A percentile compares a stretch with the other conserved stretches of the same genome.
phyloP scores from a whole-genome alignment of 2,113 vertebrate genomes.

The Pterophyllum scalare region DNA sequence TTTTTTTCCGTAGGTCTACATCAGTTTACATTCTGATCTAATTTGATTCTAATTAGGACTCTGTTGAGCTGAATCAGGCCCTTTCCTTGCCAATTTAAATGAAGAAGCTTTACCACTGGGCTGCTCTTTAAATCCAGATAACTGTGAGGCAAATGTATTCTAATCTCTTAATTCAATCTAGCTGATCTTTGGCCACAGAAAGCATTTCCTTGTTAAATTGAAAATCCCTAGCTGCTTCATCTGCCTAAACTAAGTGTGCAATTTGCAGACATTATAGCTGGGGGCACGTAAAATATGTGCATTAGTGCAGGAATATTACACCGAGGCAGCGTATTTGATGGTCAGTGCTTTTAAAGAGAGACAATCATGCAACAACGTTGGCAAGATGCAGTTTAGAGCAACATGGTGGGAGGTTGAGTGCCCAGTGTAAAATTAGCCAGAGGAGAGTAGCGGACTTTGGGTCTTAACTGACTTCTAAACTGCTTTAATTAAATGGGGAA shows the following conservation, averaged over 20 bases:
- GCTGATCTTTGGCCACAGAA: conserved; percentile 78
- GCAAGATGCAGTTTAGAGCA: conserved; percentile 70
- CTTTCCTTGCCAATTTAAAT: conserved; percentile 57
- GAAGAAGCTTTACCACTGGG: conserved; percentile 58
- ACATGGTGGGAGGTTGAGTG: conserved; percentile 50
- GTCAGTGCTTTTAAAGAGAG: conserved; percentile 11
- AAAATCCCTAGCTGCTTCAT: conserved; percentile 73
- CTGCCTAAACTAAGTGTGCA: conserved; percentile 76
- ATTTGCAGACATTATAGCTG: conserved; percentile 78
- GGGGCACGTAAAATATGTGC: conserved; percentile 42
- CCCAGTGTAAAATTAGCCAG: conserved; percentile 66
- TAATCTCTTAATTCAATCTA: conserved; percentile 81
- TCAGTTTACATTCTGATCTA: conserved; percentile 38
- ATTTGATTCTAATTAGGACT: conserved; percentile 60
- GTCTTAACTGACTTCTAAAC: conserved; percentile 69
- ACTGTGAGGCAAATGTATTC: conserved; percentile 72
- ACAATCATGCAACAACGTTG: conserved; percentile 37
- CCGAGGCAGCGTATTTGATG: conserved; percentile 26
- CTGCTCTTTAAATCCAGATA: conserved; percentile 65
- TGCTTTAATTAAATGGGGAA: conserved; percentile 77
- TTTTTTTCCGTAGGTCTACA: conserved; percentile 11
- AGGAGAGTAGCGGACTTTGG: conserved; percentile 62
- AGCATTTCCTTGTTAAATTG: conserved; percentile 72
- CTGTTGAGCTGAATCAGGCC: conserved; percentile 62
- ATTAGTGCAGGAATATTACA: conserved; percentile 31